phyloP scores from a whole-genome alignment of 1,140 invertebrate genomes.

The Aphaenogaster rudis region DNA sequence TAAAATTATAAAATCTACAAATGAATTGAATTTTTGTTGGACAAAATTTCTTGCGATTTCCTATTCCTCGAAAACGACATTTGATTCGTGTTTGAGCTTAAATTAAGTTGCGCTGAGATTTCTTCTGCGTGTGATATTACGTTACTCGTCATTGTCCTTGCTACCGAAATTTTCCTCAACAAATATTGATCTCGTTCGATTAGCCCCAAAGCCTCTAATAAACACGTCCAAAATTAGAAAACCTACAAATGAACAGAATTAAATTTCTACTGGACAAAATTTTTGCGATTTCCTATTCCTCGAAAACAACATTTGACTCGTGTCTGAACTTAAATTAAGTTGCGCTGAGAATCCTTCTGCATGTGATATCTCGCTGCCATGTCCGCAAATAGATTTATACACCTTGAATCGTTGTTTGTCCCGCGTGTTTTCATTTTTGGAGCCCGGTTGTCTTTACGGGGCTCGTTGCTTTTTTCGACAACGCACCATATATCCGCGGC shows the following conservation, averaged over 20 bases:
- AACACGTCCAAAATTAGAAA: not conserved
- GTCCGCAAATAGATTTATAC: slow-evolving; percentile 45
- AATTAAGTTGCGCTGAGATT: not conserved
- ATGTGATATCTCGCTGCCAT: not conserved
- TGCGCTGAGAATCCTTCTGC: not conserved
- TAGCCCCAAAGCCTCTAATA: not conserved
- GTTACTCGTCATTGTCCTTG: too few species aligned
- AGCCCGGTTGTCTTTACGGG: slow-evolving; percentile 35
- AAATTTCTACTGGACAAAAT: not conserved
- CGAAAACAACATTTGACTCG: not conserved
- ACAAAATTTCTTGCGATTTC: not conserved
- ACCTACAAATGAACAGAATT: not conserved
- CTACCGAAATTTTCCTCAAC: too few species aligned
- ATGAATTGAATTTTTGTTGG: not conserved
- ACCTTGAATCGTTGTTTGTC: slow-evolving; percentile 39
- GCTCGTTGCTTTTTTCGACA: slow-evolving; percentile 57
- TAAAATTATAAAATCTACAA: not conserved
- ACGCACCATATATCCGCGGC: slow-evolving; percentile 38
- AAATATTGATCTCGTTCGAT: too few species aligned
- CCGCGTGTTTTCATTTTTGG: slow-evolving; percentile 40
- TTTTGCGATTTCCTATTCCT: not conserved
- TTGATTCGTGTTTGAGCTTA: not conserved
- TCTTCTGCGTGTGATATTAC: not conserved
- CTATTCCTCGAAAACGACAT: not conserved
- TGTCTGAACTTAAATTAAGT: not conserved